phyloP scores from a whole-genome alignment of 2,797 vertebrate species.

The Dendrocincla tyrannina region DNA sequence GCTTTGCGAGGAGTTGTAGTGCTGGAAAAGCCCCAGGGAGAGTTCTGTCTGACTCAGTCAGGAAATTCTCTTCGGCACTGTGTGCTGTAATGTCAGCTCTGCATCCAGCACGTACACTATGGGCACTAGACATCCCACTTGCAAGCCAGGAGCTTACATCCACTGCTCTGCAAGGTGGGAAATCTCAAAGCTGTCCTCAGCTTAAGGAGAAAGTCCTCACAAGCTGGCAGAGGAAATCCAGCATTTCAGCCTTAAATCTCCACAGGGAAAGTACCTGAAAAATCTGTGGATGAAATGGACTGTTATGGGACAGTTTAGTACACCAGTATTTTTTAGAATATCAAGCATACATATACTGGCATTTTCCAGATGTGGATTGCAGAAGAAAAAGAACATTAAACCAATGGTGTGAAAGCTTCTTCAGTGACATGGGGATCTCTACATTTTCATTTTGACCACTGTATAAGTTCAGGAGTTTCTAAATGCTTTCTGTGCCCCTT shows the following conservation, averaged over 20 bases:
- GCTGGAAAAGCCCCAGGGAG: background rate
- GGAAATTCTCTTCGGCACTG: background rate
- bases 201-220: background rate
- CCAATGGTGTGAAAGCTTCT: background rate
- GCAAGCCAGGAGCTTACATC: background rate
- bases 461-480: background rate
- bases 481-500: background rate
- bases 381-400: background rate
- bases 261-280: background rate
- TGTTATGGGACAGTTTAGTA: background rate
- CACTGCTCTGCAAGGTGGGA: background rate
- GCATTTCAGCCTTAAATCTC: background rate
- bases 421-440: background rate
- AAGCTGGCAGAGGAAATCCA: background rate
- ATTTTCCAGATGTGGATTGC: background rate
- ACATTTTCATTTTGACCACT: background rate
- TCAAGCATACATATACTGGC: background rate
- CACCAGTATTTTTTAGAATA: background rate
- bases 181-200: background rate
- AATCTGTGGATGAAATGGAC: background rate
- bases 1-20: background rate
- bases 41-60: conserved; percentile 23
- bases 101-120: background rate
- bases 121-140: background rate
- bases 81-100: background rate